These are phyloP conservation scores for Folsomia manolachei DNA, from an alignment of 2,888 invertebrate genomes.

Conservation along the genomic window DNA sequence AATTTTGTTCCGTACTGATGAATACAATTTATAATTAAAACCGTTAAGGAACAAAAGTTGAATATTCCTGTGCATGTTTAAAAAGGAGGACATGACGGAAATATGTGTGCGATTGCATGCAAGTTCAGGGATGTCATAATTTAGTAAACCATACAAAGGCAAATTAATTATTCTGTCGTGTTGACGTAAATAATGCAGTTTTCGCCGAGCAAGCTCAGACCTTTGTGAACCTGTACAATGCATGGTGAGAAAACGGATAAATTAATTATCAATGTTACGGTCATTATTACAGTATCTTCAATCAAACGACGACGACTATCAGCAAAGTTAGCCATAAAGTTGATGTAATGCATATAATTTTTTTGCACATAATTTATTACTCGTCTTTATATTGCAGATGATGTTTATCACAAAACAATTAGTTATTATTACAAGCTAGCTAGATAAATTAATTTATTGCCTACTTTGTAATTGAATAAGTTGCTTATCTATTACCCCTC, in stretches of 20 bases:
- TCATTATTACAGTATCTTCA: not conserved
- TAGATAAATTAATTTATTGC: too few relatives aligned
- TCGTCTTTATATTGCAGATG: too few relatives aligned
- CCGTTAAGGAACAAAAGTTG: not conserved
- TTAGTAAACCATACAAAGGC: not conserved
- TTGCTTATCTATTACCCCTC: not conserved
- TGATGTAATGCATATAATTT: too few relatives aligned
- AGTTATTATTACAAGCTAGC: not conserved
- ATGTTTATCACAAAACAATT: not conserved
- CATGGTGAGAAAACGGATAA: not conserved
- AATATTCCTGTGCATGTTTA: not conserved
- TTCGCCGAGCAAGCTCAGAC: too few relatives aligned
- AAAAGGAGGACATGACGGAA: not conserved
- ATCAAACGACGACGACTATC: not conserved
- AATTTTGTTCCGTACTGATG: not conserved
- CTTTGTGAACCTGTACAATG: not conserved
- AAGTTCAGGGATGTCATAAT: not conserved
- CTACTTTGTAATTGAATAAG: not conserved
- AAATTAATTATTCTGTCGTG: too few relatives aligned
- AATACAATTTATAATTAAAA: not conserved
- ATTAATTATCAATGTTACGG: not conserved
- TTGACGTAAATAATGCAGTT: too few relatives aligned
- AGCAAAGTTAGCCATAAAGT: too few relatives aligned
- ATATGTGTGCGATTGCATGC: not conserved
- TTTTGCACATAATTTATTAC: too few relatives aligned